Conservation (phyloP, 1,140 invertebrate species). For the Drosophila paulistorum region DNA sequence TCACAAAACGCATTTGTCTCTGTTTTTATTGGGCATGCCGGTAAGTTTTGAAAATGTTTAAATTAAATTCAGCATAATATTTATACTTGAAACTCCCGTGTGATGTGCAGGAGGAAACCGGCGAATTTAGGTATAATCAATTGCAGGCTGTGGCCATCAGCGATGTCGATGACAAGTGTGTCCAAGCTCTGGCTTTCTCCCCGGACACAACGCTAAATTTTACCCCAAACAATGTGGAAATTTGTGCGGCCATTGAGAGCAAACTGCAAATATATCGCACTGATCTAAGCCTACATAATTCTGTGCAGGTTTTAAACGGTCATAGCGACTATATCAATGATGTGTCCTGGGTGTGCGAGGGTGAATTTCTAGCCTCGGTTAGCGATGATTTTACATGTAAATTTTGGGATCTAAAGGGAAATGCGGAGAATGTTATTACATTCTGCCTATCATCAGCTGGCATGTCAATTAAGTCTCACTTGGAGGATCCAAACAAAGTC, state of each 20-base stretch:
- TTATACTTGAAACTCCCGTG: neutral
- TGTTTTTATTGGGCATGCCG: constrained; percentile 69
- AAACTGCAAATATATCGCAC: constrained; percentile 85
- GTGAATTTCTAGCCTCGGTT: constrained; percentile 88
- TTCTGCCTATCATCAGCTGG: constrained; percentile 89
- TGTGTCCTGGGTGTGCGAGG: constrained; percentile 88
- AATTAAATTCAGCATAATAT: neutral
- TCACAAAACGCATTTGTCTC: constrained; percentile 42
- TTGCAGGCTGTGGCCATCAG: constrained; percentile 84
- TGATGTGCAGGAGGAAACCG: constrained; percentile 62
- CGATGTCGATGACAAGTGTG: constrained; percentile 67
- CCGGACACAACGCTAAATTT: constrained; percentile 86
- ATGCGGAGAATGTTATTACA: constrained; percentile 84
- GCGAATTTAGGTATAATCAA: constrained; percentile 66
- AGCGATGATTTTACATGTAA: constrained; percentile 91
- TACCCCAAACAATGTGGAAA: constrained; percentile 85
- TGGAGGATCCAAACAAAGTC: constrained; percentile 88
- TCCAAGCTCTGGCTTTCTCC: constrained; percentile 85
- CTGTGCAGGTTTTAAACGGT: constrained; percentile 69
- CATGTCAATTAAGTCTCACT: constrained; percentile 88
- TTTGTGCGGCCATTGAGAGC: constrained; percentile 85
- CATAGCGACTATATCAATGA: constrained; percentile 90
- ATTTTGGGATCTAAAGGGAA: constrained; percentile 86
- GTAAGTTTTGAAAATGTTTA: constrained; percentile 39
- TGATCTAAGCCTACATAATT: constrained; percentile 84